Percentiles rank a stretch among this genome's conserved stretches.
These are phyloP conservation scores for Noctua janthe DNA, from an alignment of 2,888 invertebrate species.

Conservation along the genomic window DNA sequence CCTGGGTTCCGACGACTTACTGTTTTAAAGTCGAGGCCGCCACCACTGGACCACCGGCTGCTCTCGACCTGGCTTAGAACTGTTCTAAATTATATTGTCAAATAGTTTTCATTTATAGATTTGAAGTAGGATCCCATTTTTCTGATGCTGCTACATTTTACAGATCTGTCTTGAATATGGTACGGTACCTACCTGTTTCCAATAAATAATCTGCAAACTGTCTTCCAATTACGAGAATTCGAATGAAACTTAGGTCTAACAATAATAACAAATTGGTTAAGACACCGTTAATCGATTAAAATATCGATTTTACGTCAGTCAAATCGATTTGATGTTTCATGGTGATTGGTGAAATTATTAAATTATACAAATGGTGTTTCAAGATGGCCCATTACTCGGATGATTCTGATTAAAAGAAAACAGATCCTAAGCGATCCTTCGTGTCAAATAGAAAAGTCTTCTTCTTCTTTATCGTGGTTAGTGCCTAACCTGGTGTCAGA, in stretches of 20 bases:
- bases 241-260: conserved; percentile 13
- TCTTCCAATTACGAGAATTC: conserved; percentile 5
- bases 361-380: conserved; percentile 26
- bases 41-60: too few species aligned
- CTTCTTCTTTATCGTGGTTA: too few species aligned
- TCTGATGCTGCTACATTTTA: neutral
- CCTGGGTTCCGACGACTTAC: too few species aligned
- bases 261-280: conserved; percentile 25
- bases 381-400: neutral
- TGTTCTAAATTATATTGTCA: too few species aligned
- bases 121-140: neutral
- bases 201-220: conserved; percentile 17
- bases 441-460: neutral
- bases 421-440: neutral
- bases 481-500: too few species aligned
- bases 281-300: conserved; percentile 47
- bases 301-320: conserved; percentile 38
- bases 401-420: neutral
- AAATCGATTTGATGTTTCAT: conserved; percentile 46
- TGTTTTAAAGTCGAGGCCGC: too few species aligned
- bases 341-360: conserved; percentile 32
- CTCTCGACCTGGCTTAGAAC: neutral
- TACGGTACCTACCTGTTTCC: neutral
- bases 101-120: neutral
- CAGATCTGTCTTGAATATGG: neutral